Base-by-base conservation (phyloP, 37 sponge, comb jelly and placozoan genomes). In the Mnemiopsis leidyi region DNA sequence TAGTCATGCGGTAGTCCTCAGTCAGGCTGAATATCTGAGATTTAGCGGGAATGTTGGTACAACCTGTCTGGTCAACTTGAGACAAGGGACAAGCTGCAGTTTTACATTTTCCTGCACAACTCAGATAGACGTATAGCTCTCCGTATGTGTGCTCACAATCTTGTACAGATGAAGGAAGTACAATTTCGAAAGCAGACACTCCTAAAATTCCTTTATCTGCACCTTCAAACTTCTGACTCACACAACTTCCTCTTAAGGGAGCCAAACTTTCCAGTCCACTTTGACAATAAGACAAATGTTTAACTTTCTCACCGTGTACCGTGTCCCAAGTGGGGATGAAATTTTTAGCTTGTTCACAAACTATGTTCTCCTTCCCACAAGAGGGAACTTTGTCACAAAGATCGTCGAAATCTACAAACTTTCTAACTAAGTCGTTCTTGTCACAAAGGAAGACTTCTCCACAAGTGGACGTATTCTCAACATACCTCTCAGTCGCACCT, bases 81-180 rank as follows among this genome's bases (percentile, higher is more conserved):
- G 1, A 3, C 33, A 77, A 36, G 1, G 79, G 79, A 20, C 79
- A 77, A 21, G 1, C 16, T 21, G 79, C 79, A 33, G 30, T 20
- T 9, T 77, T 0, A 77, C 79, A 77, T 32, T 9, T 16, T 21
- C 35, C 79, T 20, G 36, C 1, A 20, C 79, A 77, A 20, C 79
- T 77, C 35, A 77, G 79, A 36, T 77, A 77, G 20, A 77, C 79
- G 36, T 77, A 77, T 1, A 31, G 1, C 35, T 77, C 79, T 36
- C 79, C 79, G 36, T 77, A 77, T 28, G 79, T 32, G 35, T 34
- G 2, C 13, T 13, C 61, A 48, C 61, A 48, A 13, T 48, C 61
- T 18, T 48, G 13, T 5, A 18, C 13, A 18, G 9, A 5, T 18
- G 61, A 48, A 18, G 61, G 61, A 13, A 48, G 9, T 48, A 18